Base-by-base conservation (phyloP, 2,113 vertebrate species). In the Boleophthalmus pectinirostris region DNA sequence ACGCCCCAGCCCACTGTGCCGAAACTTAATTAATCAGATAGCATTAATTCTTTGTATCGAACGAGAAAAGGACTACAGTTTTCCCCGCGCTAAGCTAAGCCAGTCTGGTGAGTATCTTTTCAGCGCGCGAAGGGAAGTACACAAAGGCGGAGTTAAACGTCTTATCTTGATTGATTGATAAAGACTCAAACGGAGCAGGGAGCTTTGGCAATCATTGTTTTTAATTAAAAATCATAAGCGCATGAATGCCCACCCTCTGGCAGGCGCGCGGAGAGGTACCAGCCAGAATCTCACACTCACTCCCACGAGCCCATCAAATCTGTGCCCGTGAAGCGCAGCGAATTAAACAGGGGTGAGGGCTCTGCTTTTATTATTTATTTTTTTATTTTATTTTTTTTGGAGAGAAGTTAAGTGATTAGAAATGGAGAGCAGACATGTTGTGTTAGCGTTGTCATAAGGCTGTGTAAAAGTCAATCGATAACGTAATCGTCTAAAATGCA, bases 201-300 rank as follows among this genome's bases (percentile, higher is more conserved):
- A 78, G 73, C 72, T 65, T 61, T 21, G 60, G 71, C 72, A 81
- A 84, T 86, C 78, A 81, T 84, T 85, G 73, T 43, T 74, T 81
- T 88, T 89, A 87, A 90, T 91, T 87, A 87, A 87, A 89, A 84
- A 78, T 83, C 72, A 71, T 73, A 85, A 82, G 81, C 81, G 87
- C 80, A 76, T 86, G 79, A 82, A 72, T 85, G 74, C 60, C 64
- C 74, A 77, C 74, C 49, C 60, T 72, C 65, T 72, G 66, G 79
- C 58, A 10, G 38, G 21, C 70, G 25, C 66, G 63, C 71, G 68
- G 43, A 35, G 66, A 46, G 57, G 63, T 73, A 74, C 6, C 46
- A 46, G 38, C 70, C 70, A 72, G 61, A 68, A 43, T 35, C 24
- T 7, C 24, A 4, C 60, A 11, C 10, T 10, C 60, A 5, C 23